Base-by-base conservation (phyloP, 2,797 vertebrate genomes). In the Sebastes elongatus region DNA sequence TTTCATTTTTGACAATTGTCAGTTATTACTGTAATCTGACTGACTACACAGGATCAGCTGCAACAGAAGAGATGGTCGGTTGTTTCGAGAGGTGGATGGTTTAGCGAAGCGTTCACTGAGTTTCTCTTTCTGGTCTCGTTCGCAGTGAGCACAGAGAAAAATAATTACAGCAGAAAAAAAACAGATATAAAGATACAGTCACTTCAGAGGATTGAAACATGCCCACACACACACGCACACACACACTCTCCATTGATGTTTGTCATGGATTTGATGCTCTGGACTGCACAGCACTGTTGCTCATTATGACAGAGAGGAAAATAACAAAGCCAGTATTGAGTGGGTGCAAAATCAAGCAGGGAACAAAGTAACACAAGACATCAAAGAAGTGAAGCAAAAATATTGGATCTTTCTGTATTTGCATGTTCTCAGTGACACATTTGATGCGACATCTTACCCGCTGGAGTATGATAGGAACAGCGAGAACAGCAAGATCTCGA, bases 301-400 rank as follows among this genome's bases (percentile, higher is more conserved):
- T 91, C 84, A 88, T 92, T 90, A 90, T 78, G 80, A 87, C 35
- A 75, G 73, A 83, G 66, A 65, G 69, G 59, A 74, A 80, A 82
- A 82, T 80, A 86, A 85, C 80, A 85, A 86, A 86, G 74, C 18
- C 73, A 5, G 59, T 25, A 55, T n/a, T 76, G 86, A 89, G 80
- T 82, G 57, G 74, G 74, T 86, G 72, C 69, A 80, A 79, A 87
- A 85, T 82, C 49, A 85, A 79, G 77, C 78, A 53, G 10, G 67
- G 52, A 81, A 86, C 77, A 85, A 80, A 79, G 71, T 32, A 80
- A 64, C 65, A 79, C 22, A 62, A 81, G 32, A 81, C 82, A 78
- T 87, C 86, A 89, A 88, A 89, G 71, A 67, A 35, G 10, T 2
- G 53, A 67, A 75, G 52, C 20, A 61, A 25, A 76, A 73, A 67